A percentile compares a stretch with the other conserved stretches of the same genome.
Conservation (phyloP, 2,797 vertebrate species). For the Mus minutoides region DNA sequence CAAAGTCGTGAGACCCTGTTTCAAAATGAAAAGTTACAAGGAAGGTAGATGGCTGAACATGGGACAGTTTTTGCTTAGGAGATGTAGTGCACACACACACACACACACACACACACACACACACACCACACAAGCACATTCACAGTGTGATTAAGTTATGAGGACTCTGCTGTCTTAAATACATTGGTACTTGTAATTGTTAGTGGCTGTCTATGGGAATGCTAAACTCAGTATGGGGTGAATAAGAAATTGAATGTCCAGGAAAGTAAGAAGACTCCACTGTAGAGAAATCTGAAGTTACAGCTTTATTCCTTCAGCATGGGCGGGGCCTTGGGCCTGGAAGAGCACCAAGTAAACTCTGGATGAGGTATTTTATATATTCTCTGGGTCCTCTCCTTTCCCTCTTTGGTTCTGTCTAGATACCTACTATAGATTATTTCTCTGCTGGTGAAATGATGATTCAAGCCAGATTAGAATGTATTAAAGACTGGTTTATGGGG, state of each 20-base stretch:
- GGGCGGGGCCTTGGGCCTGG: background rate
- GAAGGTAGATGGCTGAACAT: background rate
- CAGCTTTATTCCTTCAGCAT: background rate
- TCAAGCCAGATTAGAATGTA: background rate
- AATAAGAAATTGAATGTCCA: background rate
- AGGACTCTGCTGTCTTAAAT: background rate
- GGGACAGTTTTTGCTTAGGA: background rate
- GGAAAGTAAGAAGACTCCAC: background rate
- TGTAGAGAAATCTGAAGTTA: background rate
- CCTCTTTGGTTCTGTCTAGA: background rate
- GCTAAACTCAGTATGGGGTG: background rate
- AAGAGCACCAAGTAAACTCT: background rate
- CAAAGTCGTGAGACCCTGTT: background rate
- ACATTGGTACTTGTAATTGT: background rate
- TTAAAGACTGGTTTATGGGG: background rate
- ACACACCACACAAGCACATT: background rate
- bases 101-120: background rate
- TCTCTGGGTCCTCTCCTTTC: background rate
- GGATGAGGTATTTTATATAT: background rate
- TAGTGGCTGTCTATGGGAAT: background rate
- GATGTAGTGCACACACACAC: background rate
- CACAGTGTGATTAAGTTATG: background rate
- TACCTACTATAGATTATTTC: background rate
- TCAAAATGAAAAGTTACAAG: background rate
- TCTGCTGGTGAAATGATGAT: background rate